Evolutionary conservation across 1,140 invertebrate genomes (phyloP).

Genomic region (Leptinotarsa texana): DNA sequence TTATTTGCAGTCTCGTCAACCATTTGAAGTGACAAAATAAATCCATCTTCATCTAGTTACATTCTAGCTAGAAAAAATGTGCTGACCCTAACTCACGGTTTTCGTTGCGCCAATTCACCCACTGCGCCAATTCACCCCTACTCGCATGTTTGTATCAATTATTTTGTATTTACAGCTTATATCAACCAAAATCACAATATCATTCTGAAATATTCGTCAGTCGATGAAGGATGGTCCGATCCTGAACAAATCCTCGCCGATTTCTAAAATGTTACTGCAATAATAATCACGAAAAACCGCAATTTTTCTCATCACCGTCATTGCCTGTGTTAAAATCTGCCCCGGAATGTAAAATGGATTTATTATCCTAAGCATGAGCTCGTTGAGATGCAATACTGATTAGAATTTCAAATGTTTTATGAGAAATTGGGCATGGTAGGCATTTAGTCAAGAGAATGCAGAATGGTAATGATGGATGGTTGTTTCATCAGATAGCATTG

Average conservation of each 20-base stretch:
- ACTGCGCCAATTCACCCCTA: too few species aligned
- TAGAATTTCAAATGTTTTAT: conserved; percentile 6
- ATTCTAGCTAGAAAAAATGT: too few species aligned
- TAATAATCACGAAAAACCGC: neutral
- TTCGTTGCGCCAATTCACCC: too few species aligned
- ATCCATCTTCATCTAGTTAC: too few species aligned
- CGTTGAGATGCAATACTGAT: neutral
- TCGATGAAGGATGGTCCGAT: too few species aligned
- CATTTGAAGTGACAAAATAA: too few species aligned
- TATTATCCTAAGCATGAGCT: neutral
- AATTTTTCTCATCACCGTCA: neutral
- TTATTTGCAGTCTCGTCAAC: too few species aligned
- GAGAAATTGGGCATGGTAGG: conserved; percentile 4
- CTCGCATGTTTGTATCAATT: too few species aligned
- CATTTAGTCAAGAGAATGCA: conserved; percentile 1
- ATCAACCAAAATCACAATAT: too few species aligned
- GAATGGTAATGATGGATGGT: conserved; percentile 3
- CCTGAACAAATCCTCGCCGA: neutral
- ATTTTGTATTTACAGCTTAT: too few species aligned
- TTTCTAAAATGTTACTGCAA: conserved; percentile 6
- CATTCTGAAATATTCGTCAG: too few species aligned
- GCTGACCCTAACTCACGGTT: too few species aligned
- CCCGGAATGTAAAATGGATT: neutral
- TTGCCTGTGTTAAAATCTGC: neutral
- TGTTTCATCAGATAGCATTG: neutral